Conservation (phyloP, 2,113 vertebrate genomes). For the Scatophagus argus region DNA sequence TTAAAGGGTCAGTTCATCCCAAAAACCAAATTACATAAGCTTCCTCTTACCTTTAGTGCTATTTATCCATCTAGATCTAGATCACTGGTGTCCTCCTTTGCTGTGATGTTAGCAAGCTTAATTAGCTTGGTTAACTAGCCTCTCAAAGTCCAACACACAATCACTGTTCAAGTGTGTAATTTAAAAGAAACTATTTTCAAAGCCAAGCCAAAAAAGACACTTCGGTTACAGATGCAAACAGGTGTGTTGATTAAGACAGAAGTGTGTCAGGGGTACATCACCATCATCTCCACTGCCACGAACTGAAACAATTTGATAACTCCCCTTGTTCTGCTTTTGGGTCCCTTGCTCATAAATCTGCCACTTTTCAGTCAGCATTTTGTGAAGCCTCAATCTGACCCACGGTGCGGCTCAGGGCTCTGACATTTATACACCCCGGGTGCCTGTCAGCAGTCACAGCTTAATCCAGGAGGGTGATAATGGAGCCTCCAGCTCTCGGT, state of each 20-base stretch:
- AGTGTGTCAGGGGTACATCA: background rate
- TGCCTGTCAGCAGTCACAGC: conserved; percentile 60
- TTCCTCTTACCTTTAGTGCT: too few species aligned
- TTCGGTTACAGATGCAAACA: too few species aligned
- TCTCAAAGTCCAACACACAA: too few species aligned
- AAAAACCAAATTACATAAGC: too few species aligned
- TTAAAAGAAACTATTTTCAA: background rate
- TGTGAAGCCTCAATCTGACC: conserved; percentile 42
- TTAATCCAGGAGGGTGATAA: conserved; percentile 70
- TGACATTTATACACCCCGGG: conserved; percentile 55
- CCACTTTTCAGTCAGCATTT: conserved; percentile 25
- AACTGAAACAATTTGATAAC: background rate
- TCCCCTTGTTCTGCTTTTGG: background rate
- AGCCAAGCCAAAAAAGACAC: background rate
- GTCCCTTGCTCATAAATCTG: conserved; percentile 34
- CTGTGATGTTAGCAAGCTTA: too few species aligned
- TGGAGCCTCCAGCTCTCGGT: conserved; percentile 59
- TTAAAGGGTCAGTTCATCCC: background rate
- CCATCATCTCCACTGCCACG: background rate
- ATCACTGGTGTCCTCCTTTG: too few species aligned
- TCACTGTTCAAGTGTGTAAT: background rate
- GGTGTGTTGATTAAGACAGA: background rate
- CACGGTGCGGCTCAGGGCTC: background rate
- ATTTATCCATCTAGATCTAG: too few species aligned
- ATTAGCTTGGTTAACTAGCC: too few species aligned